Percentiles rank a stretch among this genome's conserved stretches.
Evolutionary conservation across 2,888 invertebrate genomes (phyloP).

Genomic region (Hirtodrosophila duncani): DNA sequence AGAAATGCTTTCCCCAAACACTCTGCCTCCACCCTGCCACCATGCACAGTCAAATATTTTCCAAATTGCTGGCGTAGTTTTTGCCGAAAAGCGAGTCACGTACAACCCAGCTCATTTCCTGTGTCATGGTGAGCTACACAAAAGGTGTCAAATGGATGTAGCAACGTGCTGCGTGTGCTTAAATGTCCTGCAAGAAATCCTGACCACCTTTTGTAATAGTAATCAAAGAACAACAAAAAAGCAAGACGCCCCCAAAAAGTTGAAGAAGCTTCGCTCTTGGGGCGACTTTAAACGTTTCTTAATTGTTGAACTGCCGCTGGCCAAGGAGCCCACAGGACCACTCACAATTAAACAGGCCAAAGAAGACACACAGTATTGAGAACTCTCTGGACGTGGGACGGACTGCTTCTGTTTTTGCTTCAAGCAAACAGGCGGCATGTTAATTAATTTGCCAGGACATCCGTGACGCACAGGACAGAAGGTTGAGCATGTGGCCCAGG

Average conservation of each 20-base stretch:
- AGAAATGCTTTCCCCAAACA: too few relatives aligned
- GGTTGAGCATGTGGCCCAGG: not conserved
- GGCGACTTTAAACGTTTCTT: constrained; percentile 71
- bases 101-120: constrained; percentile 71
- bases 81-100: constrained; percentile 60
- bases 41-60: constrained; percentile 33
- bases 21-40: too few relatives aligned
- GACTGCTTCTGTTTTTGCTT: constrained; percentile 35
- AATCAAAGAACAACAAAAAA: constrained; percentile 32
- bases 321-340: constrained; percentile 32
- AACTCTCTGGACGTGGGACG: constrained; percentile 2
- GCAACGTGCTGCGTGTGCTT: constrained; percentile 65
- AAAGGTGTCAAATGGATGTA: constrained; percentile 73
- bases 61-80: constrained; percentile 16
- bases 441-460: constrained; percentile 74
- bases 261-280: constrained; percentile 5
- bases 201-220: constrained; percentile 17
- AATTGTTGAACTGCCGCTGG: constrained; percentile 68
- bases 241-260: constrained; percentile 35
- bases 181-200: constrained; percentile 41
- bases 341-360: constrained; percentile 14
- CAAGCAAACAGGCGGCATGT: constrained; percentile 55
- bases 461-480: constrained; percentile 28
- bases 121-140: constrained; percentile 50
- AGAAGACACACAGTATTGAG: constrained; percentile 7